phyloP scores from a whole-genome alignment of 2,888 invertebrate species.

The Cinara cedri region DNA sequence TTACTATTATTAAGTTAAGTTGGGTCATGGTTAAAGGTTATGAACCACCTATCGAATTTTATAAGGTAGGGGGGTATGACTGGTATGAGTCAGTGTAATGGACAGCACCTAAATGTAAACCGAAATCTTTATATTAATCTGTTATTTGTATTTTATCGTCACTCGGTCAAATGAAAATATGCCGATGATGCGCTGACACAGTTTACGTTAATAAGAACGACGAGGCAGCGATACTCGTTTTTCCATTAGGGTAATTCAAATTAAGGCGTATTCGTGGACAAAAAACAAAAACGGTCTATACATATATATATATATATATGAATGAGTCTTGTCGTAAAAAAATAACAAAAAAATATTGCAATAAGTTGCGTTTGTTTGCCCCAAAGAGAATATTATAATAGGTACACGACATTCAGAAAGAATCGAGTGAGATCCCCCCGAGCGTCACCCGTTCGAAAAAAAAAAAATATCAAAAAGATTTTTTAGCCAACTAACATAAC shows the following conservation, averaged over 20 bases:
- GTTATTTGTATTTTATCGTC: background rate
- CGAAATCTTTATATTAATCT: background rate
- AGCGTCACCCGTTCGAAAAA: background rate
- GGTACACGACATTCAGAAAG: background rate
- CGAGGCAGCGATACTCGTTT: background rate
- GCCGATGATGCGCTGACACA: too few species aligned
- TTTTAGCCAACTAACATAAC: too few species aligned
- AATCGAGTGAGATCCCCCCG: background rate
- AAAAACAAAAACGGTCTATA: background rate
- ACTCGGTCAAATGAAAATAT: background rate
- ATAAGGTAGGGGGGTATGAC: background rate
- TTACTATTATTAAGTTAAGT: too few species aligned
- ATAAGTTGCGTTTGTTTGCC: background rate
- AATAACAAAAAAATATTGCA: background rate
- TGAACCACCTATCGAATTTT: background rate
- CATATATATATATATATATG: slow-evolving; percentile 1
- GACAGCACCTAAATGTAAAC: background rate
- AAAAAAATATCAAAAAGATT: background rate
- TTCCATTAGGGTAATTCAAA: slow-evolving; percentile 25
- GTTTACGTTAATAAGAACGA: slow-evolving; percentile 29
- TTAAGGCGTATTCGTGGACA: background rate
- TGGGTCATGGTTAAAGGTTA: too few species aligned
- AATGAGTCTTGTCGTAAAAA: slow-evolving; percentile 5
- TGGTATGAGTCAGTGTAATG: background rate
- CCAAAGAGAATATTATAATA: slow-evolving; percentile 10